Evolutionary conservation across 2,113 vertebrate species (phyloP).

Genomic region (Marcusenius ussheri): DNA sequence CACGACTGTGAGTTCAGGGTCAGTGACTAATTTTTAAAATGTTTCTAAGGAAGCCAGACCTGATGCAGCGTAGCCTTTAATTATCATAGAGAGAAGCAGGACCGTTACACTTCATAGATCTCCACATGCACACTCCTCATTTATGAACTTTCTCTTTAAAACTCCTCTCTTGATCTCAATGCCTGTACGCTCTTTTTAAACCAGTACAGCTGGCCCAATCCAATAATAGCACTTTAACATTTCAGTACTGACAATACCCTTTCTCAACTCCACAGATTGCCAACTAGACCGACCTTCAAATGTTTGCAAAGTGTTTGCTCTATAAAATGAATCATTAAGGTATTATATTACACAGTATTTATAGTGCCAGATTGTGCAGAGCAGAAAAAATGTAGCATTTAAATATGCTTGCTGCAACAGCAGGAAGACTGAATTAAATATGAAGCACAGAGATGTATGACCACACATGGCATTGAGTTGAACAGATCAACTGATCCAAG

Average conservation of each 20-base stretch:
- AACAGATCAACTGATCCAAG: not conserved
- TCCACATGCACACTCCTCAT: not conserved
- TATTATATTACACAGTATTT: not conserved
- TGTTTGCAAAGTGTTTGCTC: not conserved
- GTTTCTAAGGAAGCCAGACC: not conserved
- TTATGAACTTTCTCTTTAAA: not conserved
- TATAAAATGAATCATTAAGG: not conserved
- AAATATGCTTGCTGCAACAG: not conserved
- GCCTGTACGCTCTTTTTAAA: not conserved
- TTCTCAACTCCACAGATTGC: not conserved
- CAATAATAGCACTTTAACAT: not conserved
- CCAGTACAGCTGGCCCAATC: not conserved
- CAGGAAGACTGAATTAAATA: not conserved
- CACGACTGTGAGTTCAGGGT: not conserved
- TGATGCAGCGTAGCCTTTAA: not conserved
- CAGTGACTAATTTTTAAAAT: not conserved
- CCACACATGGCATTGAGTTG: not conserved
- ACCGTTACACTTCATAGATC: not conserved
- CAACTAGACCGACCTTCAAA: not conserved
- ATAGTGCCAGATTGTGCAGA: not conserved
- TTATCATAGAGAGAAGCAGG: not conserved
- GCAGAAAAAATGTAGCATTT: not conserved
- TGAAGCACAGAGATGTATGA: not conserved
- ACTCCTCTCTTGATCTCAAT: not conserved
- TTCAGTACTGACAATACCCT: not conserved